These are phyloP conservation scores for Ciconia stormi DNA, from an alignment of 2,113 vertebrate species.

Conservation along the genomic window DNA sequence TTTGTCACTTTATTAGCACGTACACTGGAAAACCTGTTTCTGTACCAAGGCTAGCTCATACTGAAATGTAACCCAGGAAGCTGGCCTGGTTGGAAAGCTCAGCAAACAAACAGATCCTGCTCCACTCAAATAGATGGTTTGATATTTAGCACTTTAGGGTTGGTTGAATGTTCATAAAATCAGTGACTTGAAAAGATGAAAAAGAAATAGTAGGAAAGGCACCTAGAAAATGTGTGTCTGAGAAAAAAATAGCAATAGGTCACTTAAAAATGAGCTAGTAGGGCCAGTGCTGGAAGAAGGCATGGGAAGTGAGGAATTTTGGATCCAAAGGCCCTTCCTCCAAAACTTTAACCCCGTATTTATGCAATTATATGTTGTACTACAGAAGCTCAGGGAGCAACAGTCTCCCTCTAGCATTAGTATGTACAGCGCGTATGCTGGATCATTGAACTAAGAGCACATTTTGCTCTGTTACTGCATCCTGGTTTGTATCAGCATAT, in stretches of 20 bases:
- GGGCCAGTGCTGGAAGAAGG: not conserved
- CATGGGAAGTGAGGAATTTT: not conserved
- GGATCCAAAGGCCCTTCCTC: not conserved
- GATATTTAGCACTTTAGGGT: not conserved
- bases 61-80: not conserved
- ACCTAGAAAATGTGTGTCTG: not conserved
- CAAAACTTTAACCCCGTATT: not conserved
- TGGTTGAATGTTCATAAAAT: not conserved
- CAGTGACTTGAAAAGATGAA: not conserved
- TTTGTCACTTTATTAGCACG: not conserved
- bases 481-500: accelerated
- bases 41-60: not conserved
- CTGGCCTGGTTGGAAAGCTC: not conserved
- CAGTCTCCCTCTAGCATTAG: not conserved
- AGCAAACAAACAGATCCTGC: not conserved
- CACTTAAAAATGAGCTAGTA: not conserved
- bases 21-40: not conserved
- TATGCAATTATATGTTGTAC: not conserved
- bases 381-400: not conserved
- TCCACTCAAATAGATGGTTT: not conserved
- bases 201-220: not conserved
- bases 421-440: accelerated
- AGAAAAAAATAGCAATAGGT: not conserved
- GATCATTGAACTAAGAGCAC: not conserved
- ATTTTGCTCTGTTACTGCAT: not conserved